These are phyloP conservation scores for Cordilura impudica DNA, from an alignment of 2,888 invertebrate species.

Conservation along the genomic window DNA sequence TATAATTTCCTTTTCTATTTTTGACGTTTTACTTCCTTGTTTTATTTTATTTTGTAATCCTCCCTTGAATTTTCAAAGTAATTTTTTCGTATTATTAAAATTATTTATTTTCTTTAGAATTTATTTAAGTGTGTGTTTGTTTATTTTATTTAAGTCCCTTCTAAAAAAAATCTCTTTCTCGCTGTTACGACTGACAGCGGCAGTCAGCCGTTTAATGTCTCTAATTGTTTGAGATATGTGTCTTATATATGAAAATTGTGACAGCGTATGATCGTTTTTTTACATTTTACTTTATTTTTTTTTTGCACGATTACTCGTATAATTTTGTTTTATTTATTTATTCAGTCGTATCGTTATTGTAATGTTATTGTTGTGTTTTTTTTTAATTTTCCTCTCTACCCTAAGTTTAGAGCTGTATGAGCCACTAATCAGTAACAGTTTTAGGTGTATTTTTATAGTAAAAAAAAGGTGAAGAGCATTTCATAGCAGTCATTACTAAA, in stretches of 20 bases:
- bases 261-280: slow-evolving; percentile 34
- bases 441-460: no score
- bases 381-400: slow-evolving; percentile 44
- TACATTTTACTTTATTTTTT: neutral
- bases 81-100: neutral
- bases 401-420: slow-evolving; percentile 27
- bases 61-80: slow-evolving; percentile 15
- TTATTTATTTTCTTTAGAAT: slow-evolving; percentile 42
- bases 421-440: neutral
- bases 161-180: slow-evolving; percentile 13
- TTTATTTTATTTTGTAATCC: slow-evolving; percentile 12
- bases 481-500: no score
- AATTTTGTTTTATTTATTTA: slow-evolving; percentile 33
- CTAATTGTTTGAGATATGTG: slow-evolving; percentile 50
- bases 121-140: slow-evolving; percentile 8
- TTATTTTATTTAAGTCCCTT: neutral
- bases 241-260: slow-evolving; percentile 36
- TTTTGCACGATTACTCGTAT: slow-evolving; percentile 43
- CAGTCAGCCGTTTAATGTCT: slow-evolving; percentile 54
- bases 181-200: slow-evolving; percentile 43
- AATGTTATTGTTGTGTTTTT: slow-evolving; percentile 45
- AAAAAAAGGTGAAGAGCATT: no score
- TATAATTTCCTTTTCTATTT: neutral
- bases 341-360: slow-evolving; percentile 30
- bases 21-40: slow-evolving; percentile 3